phyloP scores from a whole-genome alignment of 2,797 vertebrate genomes.

The Rhadinocentrus ornatus region DNA sequence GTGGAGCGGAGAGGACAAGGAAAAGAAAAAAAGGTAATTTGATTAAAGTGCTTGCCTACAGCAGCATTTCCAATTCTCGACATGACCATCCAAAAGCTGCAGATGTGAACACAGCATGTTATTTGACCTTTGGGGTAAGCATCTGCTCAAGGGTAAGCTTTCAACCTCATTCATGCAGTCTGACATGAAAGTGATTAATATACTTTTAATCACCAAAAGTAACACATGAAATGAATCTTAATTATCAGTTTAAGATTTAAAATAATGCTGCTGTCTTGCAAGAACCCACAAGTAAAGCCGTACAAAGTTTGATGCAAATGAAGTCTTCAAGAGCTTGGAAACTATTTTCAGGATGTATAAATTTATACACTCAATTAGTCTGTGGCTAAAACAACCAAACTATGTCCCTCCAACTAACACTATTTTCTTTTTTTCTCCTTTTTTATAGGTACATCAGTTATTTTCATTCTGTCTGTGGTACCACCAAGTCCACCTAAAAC shows the following conservation, averaged over 20 bases:
- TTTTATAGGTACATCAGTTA: background rate
- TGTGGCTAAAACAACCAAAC: background rate
- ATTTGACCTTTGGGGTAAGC: conserved; percentile 84
- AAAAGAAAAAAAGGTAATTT: conserved; percentile 77
- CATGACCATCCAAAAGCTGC: conserved; percentile 78
- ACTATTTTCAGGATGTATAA: background rate
- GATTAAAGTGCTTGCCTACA: conserved; percentile 83
- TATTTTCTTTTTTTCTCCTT: background rate
- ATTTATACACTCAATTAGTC: background rate
- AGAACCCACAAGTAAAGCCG: conserved; percentile 39
- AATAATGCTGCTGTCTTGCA: conserved; percentile 33
- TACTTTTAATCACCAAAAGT: conserved; percentile 80
- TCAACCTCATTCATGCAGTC: conserved; percentile 70
- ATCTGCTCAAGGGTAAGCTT: conserved; percentile 82
- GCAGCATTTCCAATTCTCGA: conserved; percentile 84
- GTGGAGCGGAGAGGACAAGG: conserved; percentile 50
- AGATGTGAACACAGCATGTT: conserved; percentile 83
- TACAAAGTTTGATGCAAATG: conserved; percentile 11
- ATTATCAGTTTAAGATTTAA: conserved; percentile 71
- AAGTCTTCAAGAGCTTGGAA: conserved; percentile 3
- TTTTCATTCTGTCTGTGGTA: background rate
- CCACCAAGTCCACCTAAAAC: conserved; percentile 15
- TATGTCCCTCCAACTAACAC: background rate
- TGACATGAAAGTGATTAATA: conserved; percentile 79
- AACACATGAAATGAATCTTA: conserved; percentile 79